Evolutionary conservation across 1,140 invertebrate genomes (phyloP).

Genomic region (Ceratosolen solmsi): DNA sequence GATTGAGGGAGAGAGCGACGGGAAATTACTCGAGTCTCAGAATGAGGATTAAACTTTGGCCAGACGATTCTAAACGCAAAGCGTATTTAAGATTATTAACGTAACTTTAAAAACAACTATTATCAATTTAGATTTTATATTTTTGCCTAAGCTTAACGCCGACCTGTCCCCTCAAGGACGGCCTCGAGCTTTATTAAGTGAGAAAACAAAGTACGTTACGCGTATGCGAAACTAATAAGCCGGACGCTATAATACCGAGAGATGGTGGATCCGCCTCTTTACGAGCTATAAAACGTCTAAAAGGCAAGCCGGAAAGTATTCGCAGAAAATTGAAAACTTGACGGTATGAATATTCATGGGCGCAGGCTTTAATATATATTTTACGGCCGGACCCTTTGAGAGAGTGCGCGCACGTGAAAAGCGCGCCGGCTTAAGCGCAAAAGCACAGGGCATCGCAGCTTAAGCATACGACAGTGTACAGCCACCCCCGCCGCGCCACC

Average conservation of each 20-base stretch:
- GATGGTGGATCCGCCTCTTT: slow-evolving; percentile 60
- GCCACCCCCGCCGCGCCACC: neutral
- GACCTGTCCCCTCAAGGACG: slow-evolving; percentile 54
- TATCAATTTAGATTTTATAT: neutral
- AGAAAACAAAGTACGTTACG: slow-evolving; percentile 58
- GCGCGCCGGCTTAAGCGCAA: slow-evolving; percentile 37
- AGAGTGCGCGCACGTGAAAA: slow-evolving; percentile 47
- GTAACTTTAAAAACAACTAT: neutral
- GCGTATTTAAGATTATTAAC: neutral
- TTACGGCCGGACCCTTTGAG: slow-evolving; percentile 64
- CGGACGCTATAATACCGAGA: slow-evolving; percentile 61
- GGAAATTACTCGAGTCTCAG: neutral
- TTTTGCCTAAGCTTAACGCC: neutral
- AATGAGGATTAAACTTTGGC: no score
- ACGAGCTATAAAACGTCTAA: slow-evolving; percentile 69
- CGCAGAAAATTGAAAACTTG: slow-evolving; percentile 71
- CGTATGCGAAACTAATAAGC: slow-evolving; percentile 66
- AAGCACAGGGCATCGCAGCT: slow-evolving; percentile 27
- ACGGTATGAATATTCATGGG: slow-evolving; percentile 69
- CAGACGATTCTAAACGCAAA: no score
- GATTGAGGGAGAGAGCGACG: neutral
- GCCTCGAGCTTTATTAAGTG: slow-evolving; percentile 58
- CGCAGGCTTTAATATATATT: slow-evolving; percentile 69
- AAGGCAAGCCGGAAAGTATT: slow-evolving; percentile 68
- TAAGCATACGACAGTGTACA: neutral